Percentiles rank a stretch among this genome's conserved stretches.
phyloP scores from a whole-genome alignment of 1,140 invertebrate species.

The Pseudomyrmex sp. region DNA sequence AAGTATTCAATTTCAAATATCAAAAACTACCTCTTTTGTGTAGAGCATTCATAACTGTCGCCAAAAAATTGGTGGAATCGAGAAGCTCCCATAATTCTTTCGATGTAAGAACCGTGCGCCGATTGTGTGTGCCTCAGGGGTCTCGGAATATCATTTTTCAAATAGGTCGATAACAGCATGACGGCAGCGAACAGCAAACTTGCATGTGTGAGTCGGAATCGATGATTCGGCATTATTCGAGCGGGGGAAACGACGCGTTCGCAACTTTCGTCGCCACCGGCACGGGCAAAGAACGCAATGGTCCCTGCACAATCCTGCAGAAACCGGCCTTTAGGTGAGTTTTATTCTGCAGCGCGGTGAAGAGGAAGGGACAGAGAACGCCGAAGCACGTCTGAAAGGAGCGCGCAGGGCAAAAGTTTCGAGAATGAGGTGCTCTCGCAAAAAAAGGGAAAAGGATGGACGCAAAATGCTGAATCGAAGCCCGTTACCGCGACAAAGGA shows the following conservation, averaged over 20 bases:
- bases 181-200: neutral
- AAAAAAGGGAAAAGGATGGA: conserved; percentile 15
- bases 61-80: conserved; percentile 16
- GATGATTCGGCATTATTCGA: conserved; percentile 37
- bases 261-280: conserved; percentile 13
- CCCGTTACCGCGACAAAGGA: conserved; percentile 31
- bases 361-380: neutral
- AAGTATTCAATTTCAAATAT: conserved; percentile 13
- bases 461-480: conserved; percentile 50
- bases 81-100: conserved; percentile 22
- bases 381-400: conserved; percentile 6
- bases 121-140: conserved; percentile 6
- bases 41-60: conserved; percentile 32
- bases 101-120: neutral
- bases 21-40: neutral
- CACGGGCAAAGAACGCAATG: neutral
- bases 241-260: conserved; percentile 1
- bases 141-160: conserved; percentile 49
- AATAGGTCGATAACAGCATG: conserved; percentile 12
- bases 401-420: conserved; percentile 31
- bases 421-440: conserved; percentile 14
- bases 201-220: conserved; percentile 34
- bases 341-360: neutral
- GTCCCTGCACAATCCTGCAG: conserved; percentile 11
- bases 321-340: conserved; percentile 16